phyloP scores from a whole-genome alignment of 2,888 invertebrate genomes.

The Euphydryas editha region DNA sequence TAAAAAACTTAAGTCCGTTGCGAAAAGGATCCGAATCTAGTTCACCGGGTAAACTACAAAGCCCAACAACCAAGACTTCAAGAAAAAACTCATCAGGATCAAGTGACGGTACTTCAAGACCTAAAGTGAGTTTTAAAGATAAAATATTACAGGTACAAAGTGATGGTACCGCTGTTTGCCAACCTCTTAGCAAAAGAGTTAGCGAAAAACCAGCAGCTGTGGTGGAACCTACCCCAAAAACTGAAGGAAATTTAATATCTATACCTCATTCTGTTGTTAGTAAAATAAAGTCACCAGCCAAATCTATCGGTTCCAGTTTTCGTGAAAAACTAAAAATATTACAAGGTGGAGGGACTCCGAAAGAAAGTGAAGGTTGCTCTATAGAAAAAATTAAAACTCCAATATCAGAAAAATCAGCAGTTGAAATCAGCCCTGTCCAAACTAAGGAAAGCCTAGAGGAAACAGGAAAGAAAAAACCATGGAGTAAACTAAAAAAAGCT shows the following conservation, averaged over 20 bases:
- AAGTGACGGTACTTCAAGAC: slow-evolving; percentile 71
- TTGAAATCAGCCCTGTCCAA: slow-evolving; percentile 64
- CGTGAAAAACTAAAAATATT: slow-evolving; percentile 78
- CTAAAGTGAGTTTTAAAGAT: slow-evolving; percentile 86
- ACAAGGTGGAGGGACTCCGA: slow-evolving; percentile 63
- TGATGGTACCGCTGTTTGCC: slow-evolving; percentile 76
- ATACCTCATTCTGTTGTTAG: slow-evolving; percentile 81
- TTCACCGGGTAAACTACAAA: slow-evolving; percentile 78
- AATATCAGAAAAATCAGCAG: slow-evolving; percentile 58
- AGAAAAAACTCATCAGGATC: slow-evolving; percentile 78
- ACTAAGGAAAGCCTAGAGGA: slow-evolving; percentile 63
- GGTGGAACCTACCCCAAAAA: slow-evolving; percentile 75
- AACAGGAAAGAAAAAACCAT: slow-evolving; percentile 84
- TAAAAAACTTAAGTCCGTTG: slow-evolving; percentile 77
- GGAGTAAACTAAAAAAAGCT: slow-evolving; percentile 91
- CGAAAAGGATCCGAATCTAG: slow-evolving; percentile 78
- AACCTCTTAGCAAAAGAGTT: slow-evolving; percentile 71
- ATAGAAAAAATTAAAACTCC: slow-evolving; percentile 62
- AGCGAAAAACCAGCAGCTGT: slow-evolving; percentile 74
- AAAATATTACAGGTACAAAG: slow-evolving; percentile 84
- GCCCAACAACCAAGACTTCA: slow-evolving; percentile 74
- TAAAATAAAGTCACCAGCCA: slow-evolving; percentile 81
- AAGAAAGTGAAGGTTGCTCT: slow-evolving; percentile 58
- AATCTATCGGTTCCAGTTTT: slow-evolving; percentile 75
- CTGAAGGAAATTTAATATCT: slow-evolving; percentile 75